Evolutionary conservation across 1,140 invertebrate species (phyloP).

Genomic region (Drosophila sproati): DNA sequence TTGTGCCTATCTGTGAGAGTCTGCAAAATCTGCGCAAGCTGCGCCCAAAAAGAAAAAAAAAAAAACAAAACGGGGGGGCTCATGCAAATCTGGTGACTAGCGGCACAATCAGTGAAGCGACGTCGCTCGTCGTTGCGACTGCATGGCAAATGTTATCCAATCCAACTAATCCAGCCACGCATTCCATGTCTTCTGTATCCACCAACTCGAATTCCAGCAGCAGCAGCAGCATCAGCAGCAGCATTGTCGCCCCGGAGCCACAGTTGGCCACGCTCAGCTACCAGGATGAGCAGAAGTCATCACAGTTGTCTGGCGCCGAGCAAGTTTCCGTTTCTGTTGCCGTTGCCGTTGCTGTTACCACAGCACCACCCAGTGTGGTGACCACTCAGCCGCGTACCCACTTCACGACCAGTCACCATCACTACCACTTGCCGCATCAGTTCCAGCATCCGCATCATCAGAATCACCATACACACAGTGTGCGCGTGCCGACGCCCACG

Average conservation of each 20-base stretch:
- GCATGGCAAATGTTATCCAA: constrained; percentile 3
- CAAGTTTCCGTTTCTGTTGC: background rate
- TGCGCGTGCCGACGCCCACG: constrained; percentile 75
- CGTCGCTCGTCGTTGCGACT: constrained; percentile 50
- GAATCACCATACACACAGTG: constrained; percentile 79
- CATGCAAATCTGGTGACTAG: constrained; percentile 29
- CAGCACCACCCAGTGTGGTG: constrained; percentile 34
- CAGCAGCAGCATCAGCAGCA: constrained; percentile 15
- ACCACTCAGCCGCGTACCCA: constrained; percentile 69
- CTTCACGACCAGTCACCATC: constrained; percentile 77
- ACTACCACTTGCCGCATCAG: constrained; percentile 81
- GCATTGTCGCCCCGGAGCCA: constrained; percentile 6
- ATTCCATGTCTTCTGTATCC: constrained; percentile 42
- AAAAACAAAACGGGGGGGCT: constrained; percentile 22
- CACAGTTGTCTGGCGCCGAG: background rate
- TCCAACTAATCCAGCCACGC: constrained; percentile 10
- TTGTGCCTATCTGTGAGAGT: constrained; percentile 7
- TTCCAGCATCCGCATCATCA: constrained; percentile 83
- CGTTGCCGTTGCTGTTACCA: background rate
- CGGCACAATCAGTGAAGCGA: constrained; percentile 54
- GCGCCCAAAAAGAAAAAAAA: background rate
- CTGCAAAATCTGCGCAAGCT: constrained; percentile 57
- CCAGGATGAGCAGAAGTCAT: constrained; percentile 68
- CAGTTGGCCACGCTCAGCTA: constrained; percentile 63
- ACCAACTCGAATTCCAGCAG: constrained; percentile 43